Conservation (phyloP, 2,113 vertebrate genomes). For the Catharus bicknelli region DNA sequence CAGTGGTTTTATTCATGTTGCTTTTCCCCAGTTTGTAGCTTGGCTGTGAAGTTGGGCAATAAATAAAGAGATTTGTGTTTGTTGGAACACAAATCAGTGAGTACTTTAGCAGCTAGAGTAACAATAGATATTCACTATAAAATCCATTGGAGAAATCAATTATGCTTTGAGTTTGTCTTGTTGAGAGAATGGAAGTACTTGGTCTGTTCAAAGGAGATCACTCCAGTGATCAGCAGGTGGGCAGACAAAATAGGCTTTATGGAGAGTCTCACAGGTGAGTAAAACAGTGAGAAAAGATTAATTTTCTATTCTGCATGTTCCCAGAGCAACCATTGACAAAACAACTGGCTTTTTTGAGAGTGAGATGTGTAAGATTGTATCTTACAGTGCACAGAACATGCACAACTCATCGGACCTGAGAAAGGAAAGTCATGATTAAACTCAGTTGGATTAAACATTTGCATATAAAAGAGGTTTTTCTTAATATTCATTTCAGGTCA, state of each 20-base stretch:
- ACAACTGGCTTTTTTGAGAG: not conserved
- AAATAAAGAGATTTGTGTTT: constrained; percentile 35
- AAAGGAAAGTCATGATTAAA: constrained; percentile 46
- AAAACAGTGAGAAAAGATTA: constrained; percentile 33
- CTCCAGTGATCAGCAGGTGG: constrained; percentile 12
- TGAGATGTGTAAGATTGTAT: not conserved
- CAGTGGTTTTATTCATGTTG: not conserved
- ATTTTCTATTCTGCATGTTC: not conserved
- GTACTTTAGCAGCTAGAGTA: constrained; percentile 26
- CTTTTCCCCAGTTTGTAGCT: not conserved
- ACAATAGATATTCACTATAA: constrained; percentile 59
- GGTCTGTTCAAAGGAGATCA: not conserved
- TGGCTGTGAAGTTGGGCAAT: not conserved
- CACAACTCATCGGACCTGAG: constrained; percentile 2
- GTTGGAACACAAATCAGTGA: constrained; percentile 41
- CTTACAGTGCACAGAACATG: not conserved
- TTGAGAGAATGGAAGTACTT: constrained; percentile 32
- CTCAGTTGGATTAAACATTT: constrained; percentile 24
- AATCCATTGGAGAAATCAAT: constrained; percentile 65
- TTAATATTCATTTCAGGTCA: constrained; percentile 61
- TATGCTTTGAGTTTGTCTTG: constrained; percentile 40
- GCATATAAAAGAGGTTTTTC: constrained; percentile 60
- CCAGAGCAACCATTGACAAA: constrained; percentile 34
- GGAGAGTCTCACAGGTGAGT: not conserved
- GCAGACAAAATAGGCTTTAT: constrained; percentile 26